Conservation (phyloP, 1,140 invertebrate species). For the Pseudomyrmex cubaensis region DNA sequence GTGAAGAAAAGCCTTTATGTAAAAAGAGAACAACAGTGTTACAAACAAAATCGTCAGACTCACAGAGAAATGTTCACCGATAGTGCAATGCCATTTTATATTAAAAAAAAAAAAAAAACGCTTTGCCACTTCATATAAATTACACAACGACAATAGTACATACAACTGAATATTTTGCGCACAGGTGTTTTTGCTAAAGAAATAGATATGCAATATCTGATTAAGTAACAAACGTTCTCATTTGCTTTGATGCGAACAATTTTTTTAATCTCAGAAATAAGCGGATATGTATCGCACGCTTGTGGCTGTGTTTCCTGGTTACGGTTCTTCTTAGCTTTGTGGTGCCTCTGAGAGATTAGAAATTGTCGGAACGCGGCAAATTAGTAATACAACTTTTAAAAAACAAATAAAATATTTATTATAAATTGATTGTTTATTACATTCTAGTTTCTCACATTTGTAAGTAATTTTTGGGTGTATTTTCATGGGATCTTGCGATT, state of each 20-base stretch:
- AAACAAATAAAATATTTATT: too few relatives aligned
- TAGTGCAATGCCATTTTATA: not conserved
- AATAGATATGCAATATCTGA: not conserved
- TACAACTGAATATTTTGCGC: not conserved
- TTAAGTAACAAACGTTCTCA: not conserved
- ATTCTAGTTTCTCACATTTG: too few relatives aligned
- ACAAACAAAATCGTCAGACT: not conserved
- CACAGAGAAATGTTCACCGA: not conserved
- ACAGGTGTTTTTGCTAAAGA: not conserved
- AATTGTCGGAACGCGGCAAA: too few relatives aligned
- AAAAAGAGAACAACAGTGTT: not conserved
- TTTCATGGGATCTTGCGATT: too few relatives aligned
- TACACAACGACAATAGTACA: not conserved
- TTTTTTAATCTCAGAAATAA: not conserved
- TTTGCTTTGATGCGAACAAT: not conserved
- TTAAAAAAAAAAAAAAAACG: too few relatives aligned
- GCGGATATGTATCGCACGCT: not conserved
- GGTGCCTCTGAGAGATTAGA: too few relatives aligned
- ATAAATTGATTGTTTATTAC: too few relatives aligned
- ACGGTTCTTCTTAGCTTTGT: not conserved
- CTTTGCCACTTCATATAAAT: not conserved
- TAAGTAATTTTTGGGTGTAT: too few relatives aligned
- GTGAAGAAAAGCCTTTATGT: constrained; percentile 22
- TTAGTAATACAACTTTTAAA: too few relatives aligned
- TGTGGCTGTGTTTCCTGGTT: not conserved